Evolutionary conservation across 2,797 vertebrate species (phyloP).

Genomic region (Acanthis flammea): DNA sequence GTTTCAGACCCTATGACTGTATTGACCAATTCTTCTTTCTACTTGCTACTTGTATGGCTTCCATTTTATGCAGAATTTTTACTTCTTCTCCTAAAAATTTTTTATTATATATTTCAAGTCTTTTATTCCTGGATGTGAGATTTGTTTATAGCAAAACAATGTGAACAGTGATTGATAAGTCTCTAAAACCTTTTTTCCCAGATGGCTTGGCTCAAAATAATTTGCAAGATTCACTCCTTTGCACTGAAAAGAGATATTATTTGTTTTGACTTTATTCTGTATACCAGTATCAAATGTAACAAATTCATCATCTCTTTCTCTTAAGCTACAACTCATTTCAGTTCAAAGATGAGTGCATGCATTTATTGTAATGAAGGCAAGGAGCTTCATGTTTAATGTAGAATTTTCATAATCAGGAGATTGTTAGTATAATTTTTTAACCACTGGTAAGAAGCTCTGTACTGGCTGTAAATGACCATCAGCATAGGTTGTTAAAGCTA

Average conservation of each 20-base stretch:
- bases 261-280: not conserved
- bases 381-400: not conserved
- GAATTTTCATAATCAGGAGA: not conserved
- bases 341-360: not conserved
- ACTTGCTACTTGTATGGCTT: not conserved
- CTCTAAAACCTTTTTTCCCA: not conserved
- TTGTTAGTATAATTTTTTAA: not conserved
- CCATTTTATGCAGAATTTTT: not conserved
- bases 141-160: not conserved
- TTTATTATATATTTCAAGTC: not conserved
- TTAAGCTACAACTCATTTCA: not conserved
- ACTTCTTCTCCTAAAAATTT: not conserved
- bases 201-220: not conserved
- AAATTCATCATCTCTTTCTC: not conserved
- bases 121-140: not conserved
- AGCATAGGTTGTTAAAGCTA: not conserved
- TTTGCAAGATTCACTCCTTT: not conserved
- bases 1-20: not conserved
- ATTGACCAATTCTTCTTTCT: not conserved
- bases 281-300: not conserved
- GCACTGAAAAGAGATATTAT: not conserved
- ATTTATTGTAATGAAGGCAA: not conserved
- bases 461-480: not conserved
- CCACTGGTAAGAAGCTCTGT: not conserved
- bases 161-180: not conserved